Conservation (phyloP, 2,888 invertebrate species). For the Entomobrya proxima region DNA sequence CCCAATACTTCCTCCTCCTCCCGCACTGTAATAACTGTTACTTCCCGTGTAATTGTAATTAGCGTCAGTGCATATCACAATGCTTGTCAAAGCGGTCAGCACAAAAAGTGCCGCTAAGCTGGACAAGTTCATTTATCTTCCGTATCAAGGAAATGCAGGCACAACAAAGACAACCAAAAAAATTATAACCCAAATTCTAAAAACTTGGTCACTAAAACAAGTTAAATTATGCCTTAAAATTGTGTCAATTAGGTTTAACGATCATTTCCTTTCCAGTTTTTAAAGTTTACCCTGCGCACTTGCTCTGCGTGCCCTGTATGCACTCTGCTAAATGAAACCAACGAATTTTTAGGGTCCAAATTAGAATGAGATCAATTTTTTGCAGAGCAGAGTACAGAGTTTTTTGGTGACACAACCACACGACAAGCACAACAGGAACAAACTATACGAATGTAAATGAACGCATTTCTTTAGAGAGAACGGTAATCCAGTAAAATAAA, state of each 20-base stretch:
- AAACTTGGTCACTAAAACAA: not conserved
- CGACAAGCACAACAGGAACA: too few relatives aligned
- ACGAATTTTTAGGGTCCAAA: too few relatives aligned
- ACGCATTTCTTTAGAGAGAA: not conserved
- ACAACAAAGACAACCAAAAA: not conserved
- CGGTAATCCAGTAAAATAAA: not conserved
- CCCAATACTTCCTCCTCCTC: not conserved
- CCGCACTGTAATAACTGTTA: not conserved
- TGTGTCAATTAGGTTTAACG: not conserved
- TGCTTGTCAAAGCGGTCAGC: conserved; percentile 43
- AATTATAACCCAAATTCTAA: not conserved
- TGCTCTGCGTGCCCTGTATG: not conserved
- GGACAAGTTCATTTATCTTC: conserved; percentile 58
- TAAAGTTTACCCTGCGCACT: not conserved
- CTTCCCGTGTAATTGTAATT: not conserved
- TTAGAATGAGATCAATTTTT: too few relatives aligned
- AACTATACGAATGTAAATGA: too few relatives aligned
- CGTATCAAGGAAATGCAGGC: conserved; percentile 30
- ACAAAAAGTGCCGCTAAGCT: conserved; percentile 33
- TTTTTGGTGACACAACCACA: too few relatives aligned
- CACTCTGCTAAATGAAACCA: conserved; percentile 18
- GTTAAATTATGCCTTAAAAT: not conserved
- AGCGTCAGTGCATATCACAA: conserved; percentile 37
- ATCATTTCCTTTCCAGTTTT: not conserved
- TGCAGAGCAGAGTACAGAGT: too few relatives aligned